These are phyloP conservation scores for Myiotriccus ornatus DNA, from an alignment of 2,797 vertebrate species.

Conservation along the genomic window DNA sequence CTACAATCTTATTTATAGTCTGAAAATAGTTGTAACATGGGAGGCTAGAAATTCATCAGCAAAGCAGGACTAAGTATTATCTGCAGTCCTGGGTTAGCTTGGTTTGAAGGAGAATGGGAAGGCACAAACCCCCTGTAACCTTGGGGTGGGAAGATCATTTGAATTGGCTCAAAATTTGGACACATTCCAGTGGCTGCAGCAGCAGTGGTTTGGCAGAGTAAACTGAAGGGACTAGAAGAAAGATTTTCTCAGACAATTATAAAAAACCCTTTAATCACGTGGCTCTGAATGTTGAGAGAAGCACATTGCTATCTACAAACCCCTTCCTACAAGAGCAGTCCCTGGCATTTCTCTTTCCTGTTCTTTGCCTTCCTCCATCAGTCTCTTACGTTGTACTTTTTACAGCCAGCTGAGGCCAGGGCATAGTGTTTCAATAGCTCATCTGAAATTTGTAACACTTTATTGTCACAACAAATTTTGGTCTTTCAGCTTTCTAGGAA, in stretches of 20 bases:
- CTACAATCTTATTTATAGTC: not conserved
- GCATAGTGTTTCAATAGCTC: not conserved
- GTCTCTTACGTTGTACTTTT: not conserved
- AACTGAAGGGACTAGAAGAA: not conserved
- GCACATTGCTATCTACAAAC: not conserved
- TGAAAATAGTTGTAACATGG: not conserved
- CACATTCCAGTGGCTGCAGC: not conserved
- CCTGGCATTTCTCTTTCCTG: not conserved
- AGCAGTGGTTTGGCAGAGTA: not conserved
- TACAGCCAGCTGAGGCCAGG: not conserved
- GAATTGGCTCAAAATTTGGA: not conserved
- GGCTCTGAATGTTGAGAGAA: not conserved
- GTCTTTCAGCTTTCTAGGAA: not conserved
- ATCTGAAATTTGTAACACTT: not conserved
- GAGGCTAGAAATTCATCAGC: not conserved
- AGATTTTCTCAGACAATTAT: not conserved
- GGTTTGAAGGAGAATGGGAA: not conserved
- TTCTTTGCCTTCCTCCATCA: not conserved
- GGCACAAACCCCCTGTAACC: not conserved
- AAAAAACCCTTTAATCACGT: not conserved
- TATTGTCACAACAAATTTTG: not conserved
- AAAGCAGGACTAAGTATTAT: not conserved
- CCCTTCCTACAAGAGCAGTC: not conserved
- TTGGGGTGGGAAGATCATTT: rapidly evolving
- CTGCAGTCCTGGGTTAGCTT: not conserved